Base-by-base conservation (phyloP, 53 echinoderm and acorn worm species). In the Mesocentrotus franciscanus region DNA sequence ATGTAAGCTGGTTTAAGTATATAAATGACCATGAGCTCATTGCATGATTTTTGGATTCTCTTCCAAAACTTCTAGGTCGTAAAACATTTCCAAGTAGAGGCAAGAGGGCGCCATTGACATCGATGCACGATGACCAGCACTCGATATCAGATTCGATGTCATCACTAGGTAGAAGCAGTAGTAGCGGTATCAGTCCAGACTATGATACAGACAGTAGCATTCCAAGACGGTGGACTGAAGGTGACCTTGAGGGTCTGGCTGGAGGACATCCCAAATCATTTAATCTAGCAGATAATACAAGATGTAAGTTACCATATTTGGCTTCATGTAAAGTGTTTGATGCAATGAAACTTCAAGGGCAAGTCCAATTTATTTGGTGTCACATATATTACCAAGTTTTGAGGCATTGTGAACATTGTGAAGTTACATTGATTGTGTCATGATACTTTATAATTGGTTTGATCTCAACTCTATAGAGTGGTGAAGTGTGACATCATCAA, bases 11-110 rank as follows among this genome's bases (percentile, higher is more conserved):
- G 49, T 49, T 49, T 49, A 49, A 49, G 68, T 68, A 29, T 74
- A 6, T 30, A 32, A 26, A 71, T n/a, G 71, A 71, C 9, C 71
- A 71, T 30, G 24, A 78, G 17, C 42, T 81, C 6, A 42, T 81
- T 18, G 36, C 81, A 42, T 81, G 81, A 81, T 20, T 81, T 81
- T 5, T 81, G 8, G 16, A 18, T 42, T 81, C 64, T 0, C 29
- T 42, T 36, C 6, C 26, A 58, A 0, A 26, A 9, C 56, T 1
- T 20, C 17, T 85, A 99, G 99, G 99, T 95, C 96, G 99, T 20
- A 99, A 97, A 96, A 99, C 99, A 96, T 99, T 99, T 96, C 99
- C 99, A 87, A 96, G 89, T 56, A 95, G 99, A 34, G 95, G 96
- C 33, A 94, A 96, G 60, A 78, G 91, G 26, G 59, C 95, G 39